Percentiles rank a stretch among this genome's conserved stretches.
phyloP scores from a whole-genome alignment of 2,113 vertebrate genomes.

The Hemicordylus capensis region DNA sequence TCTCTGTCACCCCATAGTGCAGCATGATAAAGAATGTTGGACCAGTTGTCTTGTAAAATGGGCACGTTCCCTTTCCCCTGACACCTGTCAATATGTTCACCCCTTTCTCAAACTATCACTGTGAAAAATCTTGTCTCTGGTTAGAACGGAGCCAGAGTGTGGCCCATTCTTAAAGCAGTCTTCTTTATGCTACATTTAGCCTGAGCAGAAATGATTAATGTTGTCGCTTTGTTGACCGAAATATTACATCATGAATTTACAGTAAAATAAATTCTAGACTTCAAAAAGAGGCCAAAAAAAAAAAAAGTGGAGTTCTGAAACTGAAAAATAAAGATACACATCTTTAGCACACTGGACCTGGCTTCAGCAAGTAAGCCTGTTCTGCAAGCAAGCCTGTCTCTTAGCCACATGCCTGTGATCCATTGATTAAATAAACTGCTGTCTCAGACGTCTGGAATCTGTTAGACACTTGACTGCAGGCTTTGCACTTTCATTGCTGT shows the following conservation, averaged over 20 bases:
- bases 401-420: conserved; percentile 59
- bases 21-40: too few species aligned
- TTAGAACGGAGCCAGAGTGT: conserved; percentile 1
- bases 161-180: conserved; percentile 29
- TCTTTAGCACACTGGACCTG: conserved; percentile 41
- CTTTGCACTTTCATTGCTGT: conserved; percentile 39
- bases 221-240: background rate
- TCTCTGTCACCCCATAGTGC: too few species aligned
- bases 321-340: conserved; percentile 34
- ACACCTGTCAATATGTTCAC: background rate
- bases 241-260: conserved; percentile 23
- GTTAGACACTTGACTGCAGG: conserved; percentile 54
- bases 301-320: background rate
- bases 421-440: conserved; percentile 73
- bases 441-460: conserved; percentile 65
- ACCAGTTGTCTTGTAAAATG: too few species aligned
- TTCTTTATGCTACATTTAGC: background rate
- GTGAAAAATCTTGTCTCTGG: too few species aligned
- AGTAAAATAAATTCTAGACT: conserved; percentile 46
- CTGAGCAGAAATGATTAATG: background rate
- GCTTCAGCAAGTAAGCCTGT: too few species aligned
- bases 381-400: conserved; percentile 35
- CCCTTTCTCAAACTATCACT: background rate
- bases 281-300: background rate
- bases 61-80: too few species aligned